phyloP scores from a whole-genome alignment of 2,888 invertebrate species.

The Trachelus stipa region DNA sequence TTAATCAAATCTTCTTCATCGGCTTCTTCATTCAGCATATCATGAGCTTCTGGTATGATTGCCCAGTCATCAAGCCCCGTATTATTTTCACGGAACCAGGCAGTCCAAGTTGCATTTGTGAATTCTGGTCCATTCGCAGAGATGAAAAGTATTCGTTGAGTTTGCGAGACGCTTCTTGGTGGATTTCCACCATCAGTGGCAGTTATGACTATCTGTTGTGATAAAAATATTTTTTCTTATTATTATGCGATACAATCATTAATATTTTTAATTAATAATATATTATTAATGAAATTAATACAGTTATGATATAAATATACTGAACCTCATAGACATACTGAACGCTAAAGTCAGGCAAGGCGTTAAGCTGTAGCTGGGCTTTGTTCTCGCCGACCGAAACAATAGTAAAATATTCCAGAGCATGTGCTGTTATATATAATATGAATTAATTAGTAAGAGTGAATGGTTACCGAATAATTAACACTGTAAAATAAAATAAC shows the following conservation, averaged over 20 bases:
- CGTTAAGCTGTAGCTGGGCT: slow-evolving; percentile 34
- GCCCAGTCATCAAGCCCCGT: slow-evolving; percentile 25
- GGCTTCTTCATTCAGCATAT: slow-evolving; percentile 30
- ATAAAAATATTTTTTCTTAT: neutral
- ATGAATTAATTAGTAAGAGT: neutral
- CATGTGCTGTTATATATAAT: slow-evolving; percentile 16
- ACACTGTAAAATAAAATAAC: neutral
- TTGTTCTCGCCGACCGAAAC: slow-evolving; percentile 27
- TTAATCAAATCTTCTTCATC: slow-evolving; percentile 20
- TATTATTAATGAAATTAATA: neutral
- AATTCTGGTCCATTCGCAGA: slow-evolving; percentile 38
- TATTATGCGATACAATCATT: neutral
- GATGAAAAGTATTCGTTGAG: slow-evolving; percentile 33
- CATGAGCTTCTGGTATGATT: slow-evolving; percentile 33
- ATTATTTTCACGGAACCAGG: slow-evolving; percentile 40
- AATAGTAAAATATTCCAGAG: slow-evolving; percentile 35
- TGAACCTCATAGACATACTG: slow-evolving; percentile 28
- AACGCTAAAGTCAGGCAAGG: slow-evolving; percentile 17
- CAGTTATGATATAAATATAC: neutral
- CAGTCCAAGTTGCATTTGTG: slow-evolving; percentile 25
- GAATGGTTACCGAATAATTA: neutral
- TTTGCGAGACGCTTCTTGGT: slow-evolving; percentile 15
- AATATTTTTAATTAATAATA: neutral
- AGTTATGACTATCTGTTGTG: slow-evolving; percentile 28
- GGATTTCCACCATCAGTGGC: slow-evolving; percentile 38